phyloP scores from a whole-genome alignment of 2,888 invertebrate genomes.

The Cetonia aurata region DNA sequence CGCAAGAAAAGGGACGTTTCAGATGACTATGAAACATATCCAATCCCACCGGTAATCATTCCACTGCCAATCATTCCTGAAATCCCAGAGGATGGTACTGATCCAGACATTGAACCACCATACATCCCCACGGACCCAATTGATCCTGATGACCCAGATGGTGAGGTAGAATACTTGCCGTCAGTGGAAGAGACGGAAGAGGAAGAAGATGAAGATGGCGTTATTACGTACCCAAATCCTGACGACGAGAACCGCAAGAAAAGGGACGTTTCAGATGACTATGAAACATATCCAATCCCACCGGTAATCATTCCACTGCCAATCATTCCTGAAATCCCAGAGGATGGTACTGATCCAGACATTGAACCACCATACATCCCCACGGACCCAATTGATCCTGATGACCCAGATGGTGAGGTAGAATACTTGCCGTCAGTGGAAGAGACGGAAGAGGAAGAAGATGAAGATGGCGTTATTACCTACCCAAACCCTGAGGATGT shows the following conservation, averaged over 20 bases:
- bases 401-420: not conserved
- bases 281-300: too few relatives aligned
- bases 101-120: not conserved
- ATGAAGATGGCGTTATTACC: conserved; percentile 9
- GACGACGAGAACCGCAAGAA: too few relatives aligned
- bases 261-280: too few relatives aligned
- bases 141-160: not conserved
- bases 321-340: too few relatives aligned
- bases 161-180: conserved; percentile 1
- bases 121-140: not conserved
- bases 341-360: not conserved
- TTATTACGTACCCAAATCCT: too few relatives aligned
- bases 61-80: too few relatives aligned
- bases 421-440: too few relatives aligned
- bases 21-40: too few relatives aligned
- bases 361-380: not conserved
- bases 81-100: not conserved
- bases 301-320: too few relatives aligned
- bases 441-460: not conserved
- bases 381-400: not conserved
- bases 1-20: too few relatives aligned
- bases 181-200: not conserved
- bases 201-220: not conserved
- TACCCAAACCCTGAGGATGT: not conserved
- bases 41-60: too few relatives aligned